Percentiles rank a stretch among this genome's conserved stretches.
Evolutionary conservation across 2,888 invertebrate genomes (phyloP).

Genomic region (Cybosia mesomella): DNA sequence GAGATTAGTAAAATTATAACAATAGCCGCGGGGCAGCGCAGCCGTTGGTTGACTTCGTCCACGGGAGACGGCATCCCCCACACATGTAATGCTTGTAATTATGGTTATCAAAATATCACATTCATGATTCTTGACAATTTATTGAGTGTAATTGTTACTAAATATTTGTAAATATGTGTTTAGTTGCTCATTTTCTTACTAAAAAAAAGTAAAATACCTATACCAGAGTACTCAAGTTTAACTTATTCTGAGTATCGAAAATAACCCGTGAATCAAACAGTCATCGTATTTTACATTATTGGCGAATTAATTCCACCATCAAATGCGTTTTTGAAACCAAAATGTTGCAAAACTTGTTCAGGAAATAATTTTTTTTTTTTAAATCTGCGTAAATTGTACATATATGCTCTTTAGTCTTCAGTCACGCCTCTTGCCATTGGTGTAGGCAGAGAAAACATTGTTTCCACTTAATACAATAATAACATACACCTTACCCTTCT

Average conservation of each 20-base stretch:
- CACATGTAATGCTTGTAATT: conserved; percentile 61
- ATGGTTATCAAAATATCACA: conserved; percentile 43
- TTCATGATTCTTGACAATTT: not conserved
- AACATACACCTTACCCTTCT: not conserved
- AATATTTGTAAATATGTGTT: not conserved
- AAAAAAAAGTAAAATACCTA: not conserved
- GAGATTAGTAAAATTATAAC: conserved; percentile 61
- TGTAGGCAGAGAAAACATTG: not conserved
- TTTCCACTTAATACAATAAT: no score
- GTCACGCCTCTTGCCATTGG: not conserved
- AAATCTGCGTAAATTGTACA: not conserved
- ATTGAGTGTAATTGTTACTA: not conserved
- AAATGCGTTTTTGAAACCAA: no score
- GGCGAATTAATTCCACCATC: no score
- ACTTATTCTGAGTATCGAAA: no score
- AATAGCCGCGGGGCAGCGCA: conserved; percentile 38
- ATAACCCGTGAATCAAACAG: no score
- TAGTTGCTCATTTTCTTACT: not conserved
- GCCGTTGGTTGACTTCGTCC: conserved; percentile 39
- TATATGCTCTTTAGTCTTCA: no score
- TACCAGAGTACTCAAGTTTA: no score
- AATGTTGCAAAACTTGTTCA: not conserved
- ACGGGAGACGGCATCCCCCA: conserved; percentile 56
- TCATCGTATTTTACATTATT: no score
- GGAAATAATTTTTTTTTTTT: not conserved